Conservation (phyloP, 2,888 invertebrate species). For the Epistrophe grossulariae region DNA sequence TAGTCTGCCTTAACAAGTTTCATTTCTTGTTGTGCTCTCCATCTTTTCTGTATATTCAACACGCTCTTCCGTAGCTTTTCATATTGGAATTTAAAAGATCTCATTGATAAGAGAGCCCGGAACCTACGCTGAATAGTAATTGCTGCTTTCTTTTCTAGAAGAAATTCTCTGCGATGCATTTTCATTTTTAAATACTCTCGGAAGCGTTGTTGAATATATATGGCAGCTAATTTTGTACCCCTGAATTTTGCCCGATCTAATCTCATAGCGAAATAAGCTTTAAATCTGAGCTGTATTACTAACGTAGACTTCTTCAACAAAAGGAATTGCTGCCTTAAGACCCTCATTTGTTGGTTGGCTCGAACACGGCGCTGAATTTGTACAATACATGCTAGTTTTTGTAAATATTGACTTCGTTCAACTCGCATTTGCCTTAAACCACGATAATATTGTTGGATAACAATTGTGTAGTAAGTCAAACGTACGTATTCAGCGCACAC, state of each 20-base stretch:
- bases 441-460: slow-evolving; percentile 80
- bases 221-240: slow-evolving; percentile 79
- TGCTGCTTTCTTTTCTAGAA: slow-evolving; percentile 57
- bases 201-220: slow-evolving; percentile 82
- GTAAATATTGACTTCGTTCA: slow-evolving; percentile 77
- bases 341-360: slow-evolving; percentile 77
- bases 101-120: slow-evolving; percentile 78
- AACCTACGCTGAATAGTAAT: slow-evolving; percentile 77
- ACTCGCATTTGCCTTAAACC: slow-evolving; percentile 79
- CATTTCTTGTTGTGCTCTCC: slow-evolving; percentile 80
- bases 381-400: slow-evolving; percentile 76
- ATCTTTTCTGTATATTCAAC: slow-evolving; percentile 83
- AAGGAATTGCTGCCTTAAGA: slow-evolving; percentile 74
- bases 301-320: slow-evolving; percentile 80
- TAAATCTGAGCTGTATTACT: slow-evolving; percentile 79
- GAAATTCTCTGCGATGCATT: slow-evolving; percentile 63
- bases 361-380: slow-evolving; percentile 82
- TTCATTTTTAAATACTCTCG: slow-evolving; percentile 78
- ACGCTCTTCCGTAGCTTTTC: slow-evolving; percentile 74
- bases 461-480: slow-evolving; percentile 77
- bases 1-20: slow-evolving; percentile 70
- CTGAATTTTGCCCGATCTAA: slow-evolving; percentile 80
- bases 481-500: slow-evolving; percentile 79
- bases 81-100: slow-evolving; percentile 76
- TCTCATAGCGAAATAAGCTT: slow-evolving; percentile 80